A percentile compares a stretch with the other conserved stretches of the same genome.
Conservation (phyloP, 2,113 vertebrate species). For the Neogale vison region DNA sequence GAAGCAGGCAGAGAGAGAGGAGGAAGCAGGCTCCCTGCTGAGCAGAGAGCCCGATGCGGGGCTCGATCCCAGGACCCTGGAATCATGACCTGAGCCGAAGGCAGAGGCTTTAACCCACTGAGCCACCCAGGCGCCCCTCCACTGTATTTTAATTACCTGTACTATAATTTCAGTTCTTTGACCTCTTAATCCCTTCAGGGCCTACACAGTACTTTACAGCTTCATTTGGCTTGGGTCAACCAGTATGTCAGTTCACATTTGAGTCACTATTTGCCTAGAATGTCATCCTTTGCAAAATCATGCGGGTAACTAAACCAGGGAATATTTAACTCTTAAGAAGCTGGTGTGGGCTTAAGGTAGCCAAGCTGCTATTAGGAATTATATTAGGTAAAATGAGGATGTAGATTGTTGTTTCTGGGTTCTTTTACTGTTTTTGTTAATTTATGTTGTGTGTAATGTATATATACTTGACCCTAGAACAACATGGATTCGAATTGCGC, state of each 20-base stretch:
- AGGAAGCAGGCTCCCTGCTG: too few species aligned
- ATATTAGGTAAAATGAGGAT: background rate
- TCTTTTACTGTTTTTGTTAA: slow-evolving; percentile 39
- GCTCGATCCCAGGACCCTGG: too few species aligned
- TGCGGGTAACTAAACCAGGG: background rate
- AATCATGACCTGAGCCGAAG: too few species aligned
- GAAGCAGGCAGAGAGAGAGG: too few species aligned
- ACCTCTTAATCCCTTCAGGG: background rate
- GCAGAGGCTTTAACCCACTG: too few species aligned
- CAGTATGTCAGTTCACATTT: background rate
- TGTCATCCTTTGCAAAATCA: background rate
- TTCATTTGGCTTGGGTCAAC: background rate
- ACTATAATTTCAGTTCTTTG: background rate
- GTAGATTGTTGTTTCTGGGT: background rate
- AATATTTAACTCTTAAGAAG: background rate
- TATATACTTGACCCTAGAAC: background rate
- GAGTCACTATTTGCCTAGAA: background rate
- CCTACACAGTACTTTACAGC: background rate
- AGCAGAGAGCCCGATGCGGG: too few species aligned
- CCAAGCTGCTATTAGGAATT: background rate
- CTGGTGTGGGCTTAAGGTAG: background rate
- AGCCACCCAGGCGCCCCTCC: background rate
- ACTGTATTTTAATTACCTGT: background rate
- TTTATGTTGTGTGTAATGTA: background rate
- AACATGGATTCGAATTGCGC: background rate